Base-by-base conservation (phyloP, 2,888 invertebrate genomes). In the Willowsia nigromaculata region DNA sequence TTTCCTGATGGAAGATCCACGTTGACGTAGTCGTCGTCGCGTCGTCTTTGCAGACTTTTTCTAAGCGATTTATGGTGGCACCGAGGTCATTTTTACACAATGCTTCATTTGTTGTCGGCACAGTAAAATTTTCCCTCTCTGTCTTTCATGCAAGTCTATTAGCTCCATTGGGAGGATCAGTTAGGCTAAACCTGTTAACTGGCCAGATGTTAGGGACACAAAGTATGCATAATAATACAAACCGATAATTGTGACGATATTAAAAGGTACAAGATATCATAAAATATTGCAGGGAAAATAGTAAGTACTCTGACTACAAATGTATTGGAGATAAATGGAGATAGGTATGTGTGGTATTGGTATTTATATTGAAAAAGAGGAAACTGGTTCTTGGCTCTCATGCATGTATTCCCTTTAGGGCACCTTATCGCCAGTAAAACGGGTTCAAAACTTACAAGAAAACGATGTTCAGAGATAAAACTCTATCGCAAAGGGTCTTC, bases 361-460 rank as follows among this genome's bases (percentile, higher is more conserved):
- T n/a, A n/a, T 43, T 25, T 40, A 11, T 62, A 59, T 27, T 81
- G 62, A 85, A 85, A 25, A 81, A 78, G 88, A 40, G 37, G 89
- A 85, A 89, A 89, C 89, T 89, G 89, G 89, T 89, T 89, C 89
- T 84, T 33, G 37, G 27, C 76, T 80, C 56, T 30, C 74, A 53
- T 18, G 13, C 13, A 62, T 37, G 78, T 83, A 81, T 82, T 88
- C 88, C 89, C 89, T 89, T 80, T 89, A 89, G 89, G 89, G 89
- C 89, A 89, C 85, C 82, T 81, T 85, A 85, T 89, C 85, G 74
- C 85, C 74, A 74, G 85, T 62, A 81, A 89, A 89, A 89, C 89
- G 89, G 89, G 89, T 89, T 89, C 88, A 89, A 74, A 89, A 85
- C 85, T 89, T 85, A 89, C 89, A 85, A 85, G 80, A 85, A 85